Evolutionary conservation across 1,140 invertebrate species (phyloP), one percentile per base, ranked within the genome.

Genomic region (Carposina sasakii): DNA sequence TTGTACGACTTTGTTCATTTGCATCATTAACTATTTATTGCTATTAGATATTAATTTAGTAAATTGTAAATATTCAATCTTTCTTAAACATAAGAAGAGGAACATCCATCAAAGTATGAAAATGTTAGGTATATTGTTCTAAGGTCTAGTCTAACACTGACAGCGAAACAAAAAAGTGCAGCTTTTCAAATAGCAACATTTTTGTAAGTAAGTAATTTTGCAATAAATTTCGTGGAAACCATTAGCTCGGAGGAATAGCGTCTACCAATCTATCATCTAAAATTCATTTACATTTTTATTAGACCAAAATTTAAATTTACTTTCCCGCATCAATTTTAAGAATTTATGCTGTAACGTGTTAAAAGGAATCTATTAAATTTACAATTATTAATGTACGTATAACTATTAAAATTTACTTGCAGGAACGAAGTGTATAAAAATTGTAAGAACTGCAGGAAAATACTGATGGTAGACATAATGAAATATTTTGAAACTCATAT

Each of bases 11-110:
- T 79, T 81, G 74, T 77, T 81, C 74, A 79, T 77, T 83, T 69
- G 70, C 72, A 71, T 76, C 61, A 69, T 76, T 74, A 76, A 69
- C 63, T 64, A 81, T 71, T 83, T 84, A 86, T 85, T 85, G 84
- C 81, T 86, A 86, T 84, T 71, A 69, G 15, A 33, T 33, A 66
- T 75, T 81, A 72, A 68, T 64, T 70, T 61, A 81, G 75, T 82
- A 81, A 73, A 78, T 81, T 85, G 82, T 85, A 86, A 85, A 85
- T 85, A 86, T 85, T 81, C 67, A 81, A 76, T 85, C 75, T 85
- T 82, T 85, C 84, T 85, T 86, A 86, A 85, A 83, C n/a, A 85
- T 68, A 84, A 86, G 76, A 81, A 84, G 82, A 85, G 82, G 85
- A 86, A 86, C 85, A 84, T 86, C 75, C 78, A 81, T 82, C 69